Conservation (phyloP, 2,797 vertebrate species). For the Macrochelys suwanniensis region DNA sequence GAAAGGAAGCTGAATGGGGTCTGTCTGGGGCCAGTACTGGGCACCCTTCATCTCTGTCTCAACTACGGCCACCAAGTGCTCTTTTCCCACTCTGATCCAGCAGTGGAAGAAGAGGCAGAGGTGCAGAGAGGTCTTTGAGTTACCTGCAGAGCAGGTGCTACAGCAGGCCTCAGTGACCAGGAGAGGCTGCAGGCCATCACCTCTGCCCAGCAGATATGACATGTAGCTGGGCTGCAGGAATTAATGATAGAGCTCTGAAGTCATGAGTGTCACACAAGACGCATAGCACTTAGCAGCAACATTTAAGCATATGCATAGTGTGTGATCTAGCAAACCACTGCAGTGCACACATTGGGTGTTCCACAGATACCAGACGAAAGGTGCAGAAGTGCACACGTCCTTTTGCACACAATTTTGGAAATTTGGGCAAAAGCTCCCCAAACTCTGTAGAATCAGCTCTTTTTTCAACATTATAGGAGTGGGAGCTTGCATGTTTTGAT, state of each 20-base stretch:
- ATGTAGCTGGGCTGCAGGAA: not conserved
- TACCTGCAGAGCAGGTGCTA: constrained; percentile 25
- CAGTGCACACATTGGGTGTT: not conserved
- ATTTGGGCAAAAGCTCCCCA: not conserved
- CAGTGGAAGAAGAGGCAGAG: not conserved
- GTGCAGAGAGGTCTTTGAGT: not conserved
- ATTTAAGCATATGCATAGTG: not conserved
- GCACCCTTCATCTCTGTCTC: not conserved
- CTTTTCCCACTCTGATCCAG: not conserved
- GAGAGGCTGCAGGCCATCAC: not conserved
- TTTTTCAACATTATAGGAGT: constrained; percentile 12
- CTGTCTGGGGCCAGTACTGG: not conserved
- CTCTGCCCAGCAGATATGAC: not conserved
- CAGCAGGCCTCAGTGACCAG: not conserved
- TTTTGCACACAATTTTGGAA: not conserved
- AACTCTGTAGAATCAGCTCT: not conserved
- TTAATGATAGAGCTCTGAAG: not conserved
- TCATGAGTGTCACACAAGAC: not conserved
- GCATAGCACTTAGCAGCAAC: not conserved
- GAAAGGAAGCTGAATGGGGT: not conserved
- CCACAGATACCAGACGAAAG: not conserved
- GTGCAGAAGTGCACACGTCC: not conserved
- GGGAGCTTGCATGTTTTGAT: constrained; percentile 55
- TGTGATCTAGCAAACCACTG: too few species aligned
- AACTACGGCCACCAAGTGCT: not conserved